phyloP scores from a whole-genome alignment of 2,113 vertebrate genomes.

The Epinephelus lanceolatus region DNA sequence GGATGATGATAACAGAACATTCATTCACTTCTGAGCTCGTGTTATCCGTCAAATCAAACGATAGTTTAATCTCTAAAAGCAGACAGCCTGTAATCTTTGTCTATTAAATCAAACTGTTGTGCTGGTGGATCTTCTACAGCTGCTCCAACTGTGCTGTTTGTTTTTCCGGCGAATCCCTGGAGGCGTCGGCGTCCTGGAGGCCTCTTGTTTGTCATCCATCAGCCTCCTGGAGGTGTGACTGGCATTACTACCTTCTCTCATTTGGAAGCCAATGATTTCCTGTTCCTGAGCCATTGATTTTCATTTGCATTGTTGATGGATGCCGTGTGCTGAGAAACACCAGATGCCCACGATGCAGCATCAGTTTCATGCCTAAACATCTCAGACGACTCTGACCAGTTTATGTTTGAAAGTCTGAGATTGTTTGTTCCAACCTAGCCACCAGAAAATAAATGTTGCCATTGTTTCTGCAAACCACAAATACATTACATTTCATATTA shows the following conservation, averaged over 20 bases:
- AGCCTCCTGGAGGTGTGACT: constrained; percentile 61
- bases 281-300: constrained; percentile 72
- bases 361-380: neutral
- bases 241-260: constrained; percentile 62
- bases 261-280: constrained; percentile 70
- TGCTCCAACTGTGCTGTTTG: neutral
- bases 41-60: neutral
- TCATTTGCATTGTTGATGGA: constrained; percentile 67
- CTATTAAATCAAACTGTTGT: neutral
- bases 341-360: neutral
- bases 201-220: constrained; percentile 45
- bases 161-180: neutral
- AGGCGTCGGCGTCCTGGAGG: neutral
- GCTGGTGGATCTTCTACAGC: neutral
- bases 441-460: too few species aligned
- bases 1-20: neutral
- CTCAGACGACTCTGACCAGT: neutral
- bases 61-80: neutral
- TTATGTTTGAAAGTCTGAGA: neutral
- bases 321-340: neutral
- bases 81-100: neutral
- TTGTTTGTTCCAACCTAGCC: neutral
- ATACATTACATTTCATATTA: too few species aligned
- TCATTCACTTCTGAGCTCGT: neutral
- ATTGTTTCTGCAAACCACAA: too few species aligned